Evolutionary conservation across 2,113 vertebrate genomes (phyloP), one percentile per base, ranked within the genome.

Genomic region (Mormoops blainvillei): DNA sequence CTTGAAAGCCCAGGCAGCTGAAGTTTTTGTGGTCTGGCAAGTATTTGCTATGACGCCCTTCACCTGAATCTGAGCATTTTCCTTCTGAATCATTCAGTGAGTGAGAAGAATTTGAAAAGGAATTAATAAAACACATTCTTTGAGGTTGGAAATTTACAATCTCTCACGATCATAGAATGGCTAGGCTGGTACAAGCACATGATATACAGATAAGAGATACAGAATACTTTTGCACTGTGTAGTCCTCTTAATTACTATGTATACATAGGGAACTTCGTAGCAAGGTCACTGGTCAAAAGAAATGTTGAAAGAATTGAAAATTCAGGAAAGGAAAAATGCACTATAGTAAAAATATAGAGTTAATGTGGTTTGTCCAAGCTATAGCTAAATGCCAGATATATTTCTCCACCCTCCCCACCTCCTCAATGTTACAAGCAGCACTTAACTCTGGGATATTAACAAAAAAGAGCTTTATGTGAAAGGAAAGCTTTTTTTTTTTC

Each of bases 21-120:
- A 78, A 89, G 95, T 95, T 95, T 94, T 45, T 95, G 96, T 91
- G 97, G 96, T 97, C 95, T 97, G 95, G 96, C 97, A 96, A 96
- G 78, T 58, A 78, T 71, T 86, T 89, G 68, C 88, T 80, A 76
- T 96, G 94, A 92, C 54, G 95, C 88, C 90, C 56, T 90, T 88
- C 95, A 97, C 92, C 97, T 97, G 96, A 97, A 97, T 95, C 63
- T 95, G 82, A 95, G 91, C 56, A 48, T 95, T 91, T 95, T 94
- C 85, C 88, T 88, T 91, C 94, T 95, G 82, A 97, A 95, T 83
- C n/a, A 2, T 89, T 96, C 89, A 87, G 84, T 92, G 96, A 98
- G 84, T 86, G 54, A 94, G 71, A 86, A 97, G 91, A 91, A 91
- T 96, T 96, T 91, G 81, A 93, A 97, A 97, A 92, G 54, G n/a